phyloP scores from a whole-genome alignment of 2,888 invertebrate genomes.

The Andricus quercusramuli region DNA sequence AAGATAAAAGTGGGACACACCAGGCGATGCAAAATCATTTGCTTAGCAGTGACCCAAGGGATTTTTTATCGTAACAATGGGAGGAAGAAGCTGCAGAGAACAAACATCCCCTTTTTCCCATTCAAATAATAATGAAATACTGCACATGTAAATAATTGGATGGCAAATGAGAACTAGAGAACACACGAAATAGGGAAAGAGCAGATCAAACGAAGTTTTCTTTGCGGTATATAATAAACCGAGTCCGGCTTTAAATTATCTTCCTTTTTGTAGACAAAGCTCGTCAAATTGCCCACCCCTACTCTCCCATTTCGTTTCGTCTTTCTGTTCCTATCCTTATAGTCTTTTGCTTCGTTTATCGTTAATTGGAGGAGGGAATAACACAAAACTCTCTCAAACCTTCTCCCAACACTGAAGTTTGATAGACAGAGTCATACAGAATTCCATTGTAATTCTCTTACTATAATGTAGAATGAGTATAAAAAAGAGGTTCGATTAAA shows the following conservation, averaged over 20 bases:
- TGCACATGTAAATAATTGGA: conserved; percentile 3
- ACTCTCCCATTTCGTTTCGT: background rate
- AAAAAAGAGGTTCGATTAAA: too few relatives aligned
- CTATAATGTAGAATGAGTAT: too few relatives aligned
- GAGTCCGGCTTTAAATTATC: conserved; percentile 18
- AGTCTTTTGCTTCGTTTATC: background rate
- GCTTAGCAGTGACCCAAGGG: background rate
- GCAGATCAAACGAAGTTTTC: conserved; percentile 41
- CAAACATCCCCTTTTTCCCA: background rate
- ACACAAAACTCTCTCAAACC: background rate
- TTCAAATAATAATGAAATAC: background rate
- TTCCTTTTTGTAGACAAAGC: conserved; percentile 28
- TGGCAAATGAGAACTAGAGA: conserved; percentile 6
- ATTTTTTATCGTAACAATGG: background rate
- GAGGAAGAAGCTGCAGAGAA: background rate
- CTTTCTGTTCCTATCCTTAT: background rate
- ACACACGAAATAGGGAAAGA: conserved; percentile 11
- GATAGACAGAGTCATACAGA: background rate
- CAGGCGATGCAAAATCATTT: background rate
- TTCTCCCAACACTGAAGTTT: background rate
- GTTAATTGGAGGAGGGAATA: conserved; percentile 15
- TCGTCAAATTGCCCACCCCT: conserved; percentile 9
- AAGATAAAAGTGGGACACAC: background rate
- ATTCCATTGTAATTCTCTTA: too few relatives aligned
- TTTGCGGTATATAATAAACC: conserved; percentile 30